Evolutionary conservation across 2,113 vertebrate species (phyloP), one percentile per base, ranked within the genome.

Genomic region (Eubucco bourcierii): DNA sequence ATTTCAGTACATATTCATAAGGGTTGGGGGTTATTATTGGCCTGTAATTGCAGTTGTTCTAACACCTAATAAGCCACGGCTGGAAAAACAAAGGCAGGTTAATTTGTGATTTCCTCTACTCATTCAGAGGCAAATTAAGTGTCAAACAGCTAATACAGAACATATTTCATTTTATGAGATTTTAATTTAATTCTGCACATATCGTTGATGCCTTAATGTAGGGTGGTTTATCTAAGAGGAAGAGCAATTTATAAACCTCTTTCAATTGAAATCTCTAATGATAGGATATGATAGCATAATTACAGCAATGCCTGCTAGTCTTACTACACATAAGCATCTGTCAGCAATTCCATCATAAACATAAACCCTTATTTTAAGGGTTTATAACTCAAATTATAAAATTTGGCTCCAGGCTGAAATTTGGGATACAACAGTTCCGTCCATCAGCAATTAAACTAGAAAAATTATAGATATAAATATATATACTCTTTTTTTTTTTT

Each of bases 111-210:
- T 99, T 99, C 98, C 98, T 98, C 97, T 97, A 98, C 98, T 99
- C 98, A 99, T 99, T 99, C 99, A 98, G 98, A 99, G 98, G 99
- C 99, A 99, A 99, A 99, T 99, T 99, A 99, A 99, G 98, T 99
- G 99, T 99, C 99, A 99, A 99, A 98, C 98, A 98, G 99, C 99
- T 99, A 99, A 99, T 99, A 99, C 97, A 95, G 98, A 98, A 98
- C 99, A 99, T 99, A 99, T 99, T 99, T 99, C 99, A 99, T 99
- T 99, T 99, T 99, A 99, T 98, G 98, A 99, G 99, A 98, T 99
- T 99, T 99, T 99, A 99, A 99, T 99, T 99, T 99, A 99, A 99
- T 99, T 99, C 99, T 97, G 96, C 94, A 95, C 98, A 97, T 98
- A 98, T 98, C 95, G 90, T 98, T 97, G 97, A 98, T 98, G 98